phyloP scores from a whole-genome alignment of 1,140 invertebrate species.

The Microplitis demolitor region DNA sequence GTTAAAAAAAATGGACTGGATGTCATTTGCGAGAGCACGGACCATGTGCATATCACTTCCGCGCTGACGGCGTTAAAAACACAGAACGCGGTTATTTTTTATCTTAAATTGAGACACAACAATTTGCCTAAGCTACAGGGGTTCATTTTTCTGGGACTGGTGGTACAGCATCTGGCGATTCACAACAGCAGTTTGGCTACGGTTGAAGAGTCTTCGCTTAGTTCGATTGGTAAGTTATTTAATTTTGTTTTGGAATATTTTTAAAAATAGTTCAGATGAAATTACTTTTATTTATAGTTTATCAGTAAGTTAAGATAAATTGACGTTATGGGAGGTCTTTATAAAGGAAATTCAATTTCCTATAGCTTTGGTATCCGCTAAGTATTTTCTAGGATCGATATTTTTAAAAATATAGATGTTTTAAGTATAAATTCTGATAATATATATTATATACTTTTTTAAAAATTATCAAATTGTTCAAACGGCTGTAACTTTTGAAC shows the following conservation, averaged over 20 bases:
- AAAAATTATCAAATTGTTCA: too few relatives aligned
- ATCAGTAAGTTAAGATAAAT: too few relatives aligned
- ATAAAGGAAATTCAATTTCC: too few relatives aligned
- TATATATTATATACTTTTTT: too few relatives aligned
- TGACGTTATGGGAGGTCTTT: too few relatives aligned
- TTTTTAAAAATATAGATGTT: too few relatives aligned
- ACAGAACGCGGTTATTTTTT: slow-evolving; percentile 77
- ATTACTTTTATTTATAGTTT: too few relatives aligned
- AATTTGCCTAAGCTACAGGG: slow-evolving; percentile 80
- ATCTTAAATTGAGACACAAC: slow-evolving; percentile 83
- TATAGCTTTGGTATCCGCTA: too few relatives aligned
- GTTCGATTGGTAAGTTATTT: slow-evolving; percentile 74
- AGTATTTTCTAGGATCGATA: too few relatives aligned
- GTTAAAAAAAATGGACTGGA: slow-evolving; percentile 87
- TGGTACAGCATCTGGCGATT: slow-evolving; percentile 84
- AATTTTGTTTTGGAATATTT: not conserved
- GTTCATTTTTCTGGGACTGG: slow-evolving; percentile 83
- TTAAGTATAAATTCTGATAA: too few relatives aligned
- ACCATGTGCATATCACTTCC: slow-evolving; percentile 72
- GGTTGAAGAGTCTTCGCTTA: slow-evolving; percentile 83
- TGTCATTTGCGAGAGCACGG: slow-evolving; percentile 83
- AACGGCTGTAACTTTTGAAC: too few relatives aligned
- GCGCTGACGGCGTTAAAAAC: slow-evolving; percentile 79
- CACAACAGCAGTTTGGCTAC: slow-evolving; percentile 85
- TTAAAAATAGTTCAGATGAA: not conserved